These are phyloP conservation scores for Meleagris gallopavo DNA, from an alignment of 2,113 vertebrate species.

Conservation along the genomic window DNA sequence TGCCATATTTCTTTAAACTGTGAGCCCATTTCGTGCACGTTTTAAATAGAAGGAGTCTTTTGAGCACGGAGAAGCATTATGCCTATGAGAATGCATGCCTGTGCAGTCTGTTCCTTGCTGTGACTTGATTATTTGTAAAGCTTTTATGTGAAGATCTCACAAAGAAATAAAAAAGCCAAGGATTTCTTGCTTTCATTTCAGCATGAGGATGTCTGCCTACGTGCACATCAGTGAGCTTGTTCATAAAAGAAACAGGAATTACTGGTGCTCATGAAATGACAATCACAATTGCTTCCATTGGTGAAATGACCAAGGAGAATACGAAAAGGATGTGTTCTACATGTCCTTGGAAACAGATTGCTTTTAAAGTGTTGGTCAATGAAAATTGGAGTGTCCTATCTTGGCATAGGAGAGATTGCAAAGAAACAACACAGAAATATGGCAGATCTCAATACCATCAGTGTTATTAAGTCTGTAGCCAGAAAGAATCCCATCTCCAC, in stretches of 20 bases:
- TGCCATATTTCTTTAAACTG: not conserved
- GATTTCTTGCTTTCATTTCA: constrained; percentile 25
- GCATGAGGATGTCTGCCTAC: not conserved
- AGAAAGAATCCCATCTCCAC: not conserved
- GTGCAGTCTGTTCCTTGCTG: not conserved
- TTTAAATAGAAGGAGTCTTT: not conserved
- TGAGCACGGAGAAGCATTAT: not conserved
- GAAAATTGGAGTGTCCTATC: not conserved
- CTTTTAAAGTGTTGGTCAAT: not conserved
- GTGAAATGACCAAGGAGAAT: not conserved
- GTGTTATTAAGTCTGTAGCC: not conserved
- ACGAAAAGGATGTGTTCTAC: not conserved
- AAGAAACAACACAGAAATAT: not conserved
- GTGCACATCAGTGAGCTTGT: not conserved
- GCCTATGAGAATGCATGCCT: not conserved
- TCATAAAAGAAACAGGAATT: not conserved
- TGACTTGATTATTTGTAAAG: not conserved
- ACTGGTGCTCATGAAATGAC: not conserved
- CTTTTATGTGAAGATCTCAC: not conserved
- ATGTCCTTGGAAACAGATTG: not conserved
- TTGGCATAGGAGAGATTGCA: not conserved
- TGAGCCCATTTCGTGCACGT: not conserved
- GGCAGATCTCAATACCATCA: not conserved
- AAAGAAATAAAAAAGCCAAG: not conserved
- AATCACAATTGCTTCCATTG: not conserved